Conservation (phyloP, 2,113 vertebrate species). For the Saguinus midas region DNA sequence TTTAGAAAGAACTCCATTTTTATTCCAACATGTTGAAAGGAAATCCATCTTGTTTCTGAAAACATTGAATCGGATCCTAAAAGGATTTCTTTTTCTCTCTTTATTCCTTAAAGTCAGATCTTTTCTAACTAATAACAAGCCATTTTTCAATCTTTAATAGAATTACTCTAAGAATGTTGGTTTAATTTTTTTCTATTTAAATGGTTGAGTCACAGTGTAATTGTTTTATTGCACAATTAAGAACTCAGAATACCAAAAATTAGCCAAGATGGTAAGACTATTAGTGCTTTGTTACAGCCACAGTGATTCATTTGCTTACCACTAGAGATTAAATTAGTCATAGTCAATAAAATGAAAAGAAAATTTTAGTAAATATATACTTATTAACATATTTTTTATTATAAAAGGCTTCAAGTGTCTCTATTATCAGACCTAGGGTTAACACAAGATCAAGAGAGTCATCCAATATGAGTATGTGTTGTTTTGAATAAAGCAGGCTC, state of each 20-base stretch:
- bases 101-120: conserved; percentile 52
- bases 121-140: conserved; percentile 57
- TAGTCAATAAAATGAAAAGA: conserved; percentile 18
- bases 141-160: conserved; percentile 65
- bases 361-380: not conserved
- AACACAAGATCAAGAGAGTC: conserved; percentile 37
- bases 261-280: conserved; percentile 29
- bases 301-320: conserved; percentile 44
- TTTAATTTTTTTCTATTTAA: conserved; percentile 63
- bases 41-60: conserved; percentile 71
- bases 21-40: conserved; percentile 61
- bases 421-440: not conserved
- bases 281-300: conserved; percentile 33
- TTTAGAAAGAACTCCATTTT: conserved; percentile 66
- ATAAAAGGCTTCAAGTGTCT: conserved; percentile 24
- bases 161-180: conserved; percentile 47
- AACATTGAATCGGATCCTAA: conserved; percentile 64
- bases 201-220: conserved; percentile 8
- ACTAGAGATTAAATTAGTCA: conserved; percentile 43
- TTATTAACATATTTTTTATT: conserved; percentile 24
- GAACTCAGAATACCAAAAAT: conserved; percentile 59
- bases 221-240: conserved; percentile 62
- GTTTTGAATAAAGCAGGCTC: conserved; percentile 44
- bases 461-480: not conserved
- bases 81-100: conserved; percentile 53